These are phyloP conservation scores for Philonicus albiceps DNA, from an alignment of 2,888 invertebrate species.

Conservation along the genomic window DNA sequence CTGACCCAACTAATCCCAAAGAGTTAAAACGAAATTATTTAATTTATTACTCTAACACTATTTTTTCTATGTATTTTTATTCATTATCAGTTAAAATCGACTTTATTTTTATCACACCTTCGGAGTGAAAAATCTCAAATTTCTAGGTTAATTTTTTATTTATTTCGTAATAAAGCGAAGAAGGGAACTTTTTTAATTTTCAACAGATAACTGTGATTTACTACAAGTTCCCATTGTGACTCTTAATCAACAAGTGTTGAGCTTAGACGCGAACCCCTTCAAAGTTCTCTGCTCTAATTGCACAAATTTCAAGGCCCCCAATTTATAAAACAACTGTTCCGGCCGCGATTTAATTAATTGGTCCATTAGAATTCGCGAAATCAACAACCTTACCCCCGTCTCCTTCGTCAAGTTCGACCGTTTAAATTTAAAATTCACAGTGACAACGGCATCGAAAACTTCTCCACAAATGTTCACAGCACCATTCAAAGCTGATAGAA, in stretches of 20 bases:
- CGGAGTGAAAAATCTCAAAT: no score
- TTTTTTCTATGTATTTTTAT: no score
- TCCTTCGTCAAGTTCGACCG: not conserved
- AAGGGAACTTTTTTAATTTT: not conserved
- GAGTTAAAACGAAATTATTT: no score
- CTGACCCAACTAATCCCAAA: no score
- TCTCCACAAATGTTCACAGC: not conserved
- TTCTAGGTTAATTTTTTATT: no score
- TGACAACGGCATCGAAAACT: not conserved
- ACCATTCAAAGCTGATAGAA: slow-evolving; percentile 51
- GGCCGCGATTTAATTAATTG: not conserved
- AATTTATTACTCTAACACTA: no score
- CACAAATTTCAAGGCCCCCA: not conserved
- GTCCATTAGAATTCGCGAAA: not conserved
- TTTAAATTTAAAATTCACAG: not conserved
- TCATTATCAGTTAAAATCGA: no score
- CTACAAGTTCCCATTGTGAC: not conserved
- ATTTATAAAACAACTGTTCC: not conserved
- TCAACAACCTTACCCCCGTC: not conserved
- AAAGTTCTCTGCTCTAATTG: not conserved
- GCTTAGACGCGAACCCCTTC: not conserved
- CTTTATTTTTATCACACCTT: no score
- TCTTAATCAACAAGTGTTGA: slow-evolving; percentile 12
- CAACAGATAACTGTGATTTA: not conserved
- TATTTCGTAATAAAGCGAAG: no score